Base-by-base conservation (phyloP, 92 coral and sea anemone species). In the Desmophyllum pertusum region DNA sequence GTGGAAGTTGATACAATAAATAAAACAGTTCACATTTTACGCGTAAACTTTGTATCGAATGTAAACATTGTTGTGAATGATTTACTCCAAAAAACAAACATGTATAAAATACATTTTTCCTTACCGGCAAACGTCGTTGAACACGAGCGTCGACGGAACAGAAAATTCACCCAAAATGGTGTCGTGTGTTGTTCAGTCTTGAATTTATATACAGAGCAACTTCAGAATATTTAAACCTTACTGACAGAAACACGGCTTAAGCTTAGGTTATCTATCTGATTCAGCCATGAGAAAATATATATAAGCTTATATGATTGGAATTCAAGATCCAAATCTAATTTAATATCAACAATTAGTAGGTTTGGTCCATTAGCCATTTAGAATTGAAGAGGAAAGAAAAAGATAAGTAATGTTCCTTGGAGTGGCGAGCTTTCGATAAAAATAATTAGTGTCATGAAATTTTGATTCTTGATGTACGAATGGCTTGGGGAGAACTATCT, bases 361-460 rank as follows among this genome's bases (percentile, higher is more conserved):
- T 14, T 61, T 38, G 1, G 21, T 19, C 70, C 23, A 33, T n/a
- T 40, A 55, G 29, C 82, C 82, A 78, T 78, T 75, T 40, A 79
- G 41, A n/a, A 79, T 41, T 79, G 62, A 41, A 62, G 61, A 64
- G 9, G 82, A 43, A 63, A 18, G 55, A 30, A 64, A 65, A 9
- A 64, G 83, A 79, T 79, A 79, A 79, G 83, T 13, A 14, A 7
- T 1, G 11, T 18, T 45, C 59, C 35, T 41, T 29, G 31, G 61
- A 79, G 31, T 63, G 83, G 73, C 64, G 73, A 66, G 64, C 18
- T 27, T 2, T 30, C 21, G 62, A 79, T 79, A 63, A 79, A 45
- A 79, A 19, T 79, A 41, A 79, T 39, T 27, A n/a, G 41, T 31
- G 72, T 11, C 74, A 64, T 66, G 52, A 66, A 79, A 66, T 30